Evolutionary conservation across 23 tunicate genomes (phyloP).

Genomic region (Aplidium turbinatum): DNA sequence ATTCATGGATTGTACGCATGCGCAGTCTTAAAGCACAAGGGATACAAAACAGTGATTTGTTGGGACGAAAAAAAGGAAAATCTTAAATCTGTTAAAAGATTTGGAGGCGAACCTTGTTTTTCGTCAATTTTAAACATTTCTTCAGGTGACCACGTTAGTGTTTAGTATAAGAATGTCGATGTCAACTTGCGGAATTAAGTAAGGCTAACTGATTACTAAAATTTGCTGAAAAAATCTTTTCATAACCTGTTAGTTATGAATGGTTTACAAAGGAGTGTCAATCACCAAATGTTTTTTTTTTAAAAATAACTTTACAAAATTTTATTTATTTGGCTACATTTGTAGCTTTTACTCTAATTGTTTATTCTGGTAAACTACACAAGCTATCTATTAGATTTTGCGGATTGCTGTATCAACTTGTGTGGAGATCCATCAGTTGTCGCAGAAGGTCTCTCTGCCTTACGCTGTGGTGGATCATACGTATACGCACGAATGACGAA

Average conservation of each 20-base stretch:
- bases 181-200: too few relatives aligned
- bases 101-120: conserved; percentile 36
- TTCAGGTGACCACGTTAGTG: too few relatives aligned
- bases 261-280: too few relatives aligned
- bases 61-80: conserved; percentile 13
- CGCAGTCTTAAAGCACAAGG: conserved; percentile 29
- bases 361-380: not conserved
- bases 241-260: too few relatives aligned
- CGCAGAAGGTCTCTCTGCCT: not conserved
- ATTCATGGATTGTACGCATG: conserved; percentile 37
- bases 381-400: not conserved
- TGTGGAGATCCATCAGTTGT: not conserved
- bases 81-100: conserved; percentile 12
- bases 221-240: too few relatives aligned
- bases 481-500: not conserved
- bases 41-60: conserved; percentile 35
- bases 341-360: too few relatives aligned
- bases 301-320: too few relatives aligned
- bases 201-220: too few relatives aligned
- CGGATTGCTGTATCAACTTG: not conserved
- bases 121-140: too few relatives aligned
- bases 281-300: too few relatives aligned
- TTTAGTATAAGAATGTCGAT: too few relatives aligned
- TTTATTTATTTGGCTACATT: too few relatives aligned
- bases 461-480: not conserved